Conservation (phyloP, 2,888 invertebrate genomes). For the Philereme vetulata region DNA sequence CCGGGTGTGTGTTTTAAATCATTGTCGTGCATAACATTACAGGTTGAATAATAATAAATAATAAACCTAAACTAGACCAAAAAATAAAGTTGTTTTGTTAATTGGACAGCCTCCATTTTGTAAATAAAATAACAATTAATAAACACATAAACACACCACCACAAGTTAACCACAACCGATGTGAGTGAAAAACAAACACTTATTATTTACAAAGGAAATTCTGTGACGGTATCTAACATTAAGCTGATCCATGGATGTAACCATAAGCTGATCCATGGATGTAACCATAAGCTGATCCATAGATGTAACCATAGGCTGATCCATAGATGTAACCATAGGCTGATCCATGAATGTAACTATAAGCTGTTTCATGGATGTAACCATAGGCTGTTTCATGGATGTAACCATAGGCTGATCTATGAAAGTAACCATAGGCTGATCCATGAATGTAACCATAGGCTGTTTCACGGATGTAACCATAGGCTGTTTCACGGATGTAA, state of each 20-base stretch:
- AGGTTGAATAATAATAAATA: too few species aligned
- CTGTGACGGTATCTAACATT: slow-evolving; percentile 7
- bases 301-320: not conserved
- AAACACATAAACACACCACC: slow-evolving; percentile 32
- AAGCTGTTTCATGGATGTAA: too few species aligned
- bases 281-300: not conserved
- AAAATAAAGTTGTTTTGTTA: not conserved
- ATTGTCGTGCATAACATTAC: too few species aligned
- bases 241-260: too few species aligned
- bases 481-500: too few species aligned
- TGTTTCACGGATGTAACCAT: not conserved
- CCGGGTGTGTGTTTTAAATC: too few species aligned
- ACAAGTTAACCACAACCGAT: slow-evolving; percentile 47
- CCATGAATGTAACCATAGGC: not conserved
- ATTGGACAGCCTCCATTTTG: not conserved
- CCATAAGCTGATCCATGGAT: too few species aligned
- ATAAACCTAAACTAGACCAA: too few species aligned
- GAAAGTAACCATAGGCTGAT: too few species aligned
- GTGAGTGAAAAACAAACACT: slow-evolving; percentile 55
- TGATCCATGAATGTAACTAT: too few species aligned
- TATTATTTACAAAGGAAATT: slow-evolving; percentile 25
- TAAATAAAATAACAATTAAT: slow-evolving; percentile 8
- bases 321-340: not conserved
- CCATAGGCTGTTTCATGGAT: not conserved
- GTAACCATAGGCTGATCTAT: too few species aligned